A percentile compares a stretch with the other conserved stretches of the same genome.
phyloP scores from a whole-genome alignment of 2,888 invertebrate species.

The Chrysopilus asiliformis region DNA sequence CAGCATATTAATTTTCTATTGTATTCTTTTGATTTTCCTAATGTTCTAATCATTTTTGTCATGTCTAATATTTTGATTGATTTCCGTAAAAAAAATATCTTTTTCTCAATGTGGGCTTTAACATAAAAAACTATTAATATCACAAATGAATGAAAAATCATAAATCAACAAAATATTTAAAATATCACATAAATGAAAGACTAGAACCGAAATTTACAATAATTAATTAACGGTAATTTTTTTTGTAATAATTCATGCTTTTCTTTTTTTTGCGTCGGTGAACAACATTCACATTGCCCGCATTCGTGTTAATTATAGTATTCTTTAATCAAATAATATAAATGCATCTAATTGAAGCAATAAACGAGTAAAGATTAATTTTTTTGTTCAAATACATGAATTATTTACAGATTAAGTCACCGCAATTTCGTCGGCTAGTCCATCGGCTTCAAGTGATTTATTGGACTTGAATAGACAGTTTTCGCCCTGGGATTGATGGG shows the following conservation, averaged over 20 bases:
- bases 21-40: too few relatives aligned
- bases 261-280: too few relatives aligned
- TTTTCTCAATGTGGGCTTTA: too few relatives aligned
- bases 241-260: too few relatives aligned
- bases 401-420: conserved; percentile 20
- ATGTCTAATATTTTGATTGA: too few relatives aligned
- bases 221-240: too few relatives aligned
- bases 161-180: too few relatives aligned
- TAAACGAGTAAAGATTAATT: background rate
- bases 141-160: too few relatives aligned
- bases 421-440: conserved; percentile 24
- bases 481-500: conserved; percentile 26
- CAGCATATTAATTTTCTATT: too few relatives aligned
- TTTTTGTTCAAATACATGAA: background rate
- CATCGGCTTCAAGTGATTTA: conserved; percentile 27
- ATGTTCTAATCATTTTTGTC: too few relatives aligned
- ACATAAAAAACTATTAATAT: too few relatives aligned
- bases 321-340: background rate
- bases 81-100: too few relatives aligned
- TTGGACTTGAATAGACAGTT: conserved; percentile 22
- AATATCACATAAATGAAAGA: conserved; percentile 14
- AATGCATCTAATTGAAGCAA: background rate
- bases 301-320: conserved; percentile 1
- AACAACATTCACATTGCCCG: conserved; percentile 4
- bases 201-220: conserved; percentile 13